These are phyloP conservation scores for Psittacula derbiana DNA, from an alignment of 2,797 vertebrate genomes.

Conservation along the genomic window DNA sequence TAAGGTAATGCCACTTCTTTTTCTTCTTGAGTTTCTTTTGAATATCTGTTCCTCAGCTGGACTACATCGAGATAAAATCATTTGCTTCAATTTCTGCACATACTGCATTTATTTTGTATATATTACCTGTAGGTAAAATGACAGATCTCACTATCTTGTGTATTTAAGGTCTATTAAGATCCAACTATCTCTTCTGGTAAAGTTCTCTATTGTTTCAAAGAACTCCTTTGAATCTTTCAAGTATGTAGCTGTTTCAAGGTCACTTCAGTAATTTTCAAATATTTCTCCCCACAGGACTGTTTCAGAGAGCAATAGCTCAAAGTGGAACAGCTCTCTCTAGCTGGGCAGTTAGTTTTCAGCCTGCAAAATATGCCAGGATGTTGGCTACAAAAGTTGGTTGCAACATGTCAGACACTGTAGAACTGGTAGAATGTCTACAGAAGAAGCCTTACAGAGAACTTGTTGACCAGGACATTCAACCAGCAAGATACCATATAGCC, in stretches of 20 bases:
- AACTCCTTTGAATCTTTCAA: slow-evolving; percentile 29
- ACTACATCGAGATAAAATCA: background rate
- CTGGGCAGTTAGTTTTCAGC: slow-evolving; percentile 98
- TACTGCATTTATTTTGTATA: background rate
- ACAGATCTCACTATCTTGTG: background rate
- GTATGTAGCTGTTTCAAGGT: slow-evolving; percentile 46
- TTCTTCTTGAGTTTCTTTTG: background rate
- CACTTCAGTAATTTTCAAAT: slow-evolving; percentile 62
- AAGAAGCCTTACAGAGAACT: slow-evolving; percentile 98
- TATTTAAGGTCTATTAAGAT: slow-evolving; percentile 11
- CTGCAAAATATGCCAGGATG: slow-evolving; percentile 96
- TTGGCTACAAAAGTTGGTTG: slow-evolving; percentile 97
- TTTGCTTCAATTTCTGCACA: slow-evolving; percentile 7
- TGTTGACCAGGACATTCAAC: slow-evolving; percentile 98
- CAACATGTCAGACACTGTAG: slow-evolving; percentile 94
- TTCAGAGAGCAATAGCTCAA: slow-evolving; percentile 98
- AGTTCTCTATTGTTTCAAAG: slow-evolving; percentile 33
- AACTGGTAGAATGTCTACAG: slow-evolving; percentile 94
- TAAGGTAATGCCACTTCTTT: background rate
- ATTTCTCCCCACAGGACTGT: slow-evolving; percentile 86
- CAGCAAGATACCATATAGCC: slow-evolving; percentile 96
- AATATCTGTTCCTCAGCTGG: background rate
- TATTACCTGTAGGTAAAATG: background rate
- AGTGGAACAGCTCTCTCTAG: slow-evolving; percentile 97
- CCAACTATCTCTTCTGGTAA: background rate